Evolutionary conservation across 2,888 invertebrate genomes (phyloP), one percentile per base, ranked within the genome.

Genomic region (Peribatodes rhomboidaria): DNA sequence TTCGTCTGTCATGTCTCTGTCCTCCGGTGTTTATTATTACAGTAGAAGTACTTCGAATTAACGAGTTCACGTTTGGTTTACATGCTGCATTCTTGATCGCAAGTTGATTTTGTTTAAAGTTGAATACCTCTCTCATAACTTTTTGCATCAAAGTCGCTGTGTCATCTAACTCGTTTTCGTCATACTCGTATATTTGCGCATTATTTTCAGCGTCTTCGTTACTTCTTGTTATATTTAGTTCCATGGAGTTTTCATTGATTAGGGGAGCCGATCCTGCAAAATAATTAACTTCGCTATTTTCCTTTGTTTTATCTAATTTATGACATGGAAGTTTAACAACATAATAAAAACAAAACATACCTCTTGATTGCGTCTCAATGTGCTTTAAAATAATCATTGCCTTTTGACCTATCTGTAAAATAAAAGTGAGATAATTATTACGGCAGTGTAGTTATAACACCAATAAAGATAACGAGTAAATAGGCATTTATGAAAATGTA

Each of bases 371-470:
- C 53, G 67, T 59, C 39, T 78, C 73, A 37, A 81, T 70, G 66
- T 81, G 77, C 59, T 84, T 84, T 54, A 91, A 76, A 68, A 88
- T 84, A 10, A 90, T 76, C 2, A 79, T 83, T 11, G 86, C 80
- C 90, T 90, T 91, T 72, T 90, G 85, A 27, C 86, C 85, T 65
- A 86, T 72, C 92, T 92, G 82, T 47, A 80, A 83, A 70, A 60
- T n/a, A 63, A 54, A 64, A 65, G 61, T 62, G n/a, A 31, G 47
- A 58, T 60, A 57, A 57, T 35, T 53, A 47, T 58, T 47, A 31
- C 31, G 33, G 13, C 14, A 59, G 22, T 60, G 46, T 18, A 14
- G 41, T n/a, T n/a, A n/a, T 35, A 54, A 16, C 20, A 57, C 13
- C 22, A 35, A 7, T 27, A 33, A 13, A 41, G 33, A 55, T 61